A percentile compares a stretch with the other conserved stretches of the same genome.
Conservation (phyloP, 2,888 invertebrate species). For the Zonitis immaculata region DNA sequence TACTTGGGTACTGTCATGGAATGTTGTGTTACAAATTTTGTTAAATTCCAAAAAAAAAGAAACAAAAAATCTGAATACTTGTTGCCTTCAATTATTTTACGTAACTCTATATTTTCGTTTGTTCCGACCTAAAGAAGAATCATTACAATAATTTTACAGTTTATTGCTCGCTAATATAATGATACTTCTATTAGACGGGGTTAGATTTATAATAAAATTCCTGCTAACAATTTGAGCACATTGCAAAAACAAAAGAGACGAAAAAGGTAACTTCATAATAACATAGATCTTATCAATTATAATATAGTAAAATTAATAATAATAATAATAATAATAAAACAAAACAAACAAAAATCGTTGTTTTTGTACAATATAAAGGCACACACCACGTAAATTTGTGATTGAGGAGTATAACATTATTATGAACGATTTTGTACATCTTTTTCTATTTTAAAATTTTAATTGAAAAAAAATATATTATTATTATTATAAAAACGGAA, state of each 20-base stretch:
- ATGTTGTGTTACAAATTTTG: too few relatives aligned
- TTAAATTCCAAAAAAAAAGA: too few relatives aligned
- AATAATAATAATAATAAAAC: conserved; percentile 8
- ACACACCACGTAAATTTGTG: conserved; percentile 37
- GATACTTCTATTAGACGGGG: too few relatives aligned
- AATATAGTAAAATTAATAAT: too few relatives aligned
- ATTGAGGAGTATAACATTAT: conserved; percentile 30
- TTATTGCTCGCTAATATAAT: too few relatives aligned
- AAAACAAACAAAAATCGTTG: conserved; percentile 24
- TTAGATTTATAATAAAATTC: too few relatives aligned
- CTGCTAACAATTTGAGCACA: background rate
- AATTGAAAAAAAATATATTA: too few relatives aligned
- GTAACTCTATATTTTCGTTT: too few relatives aligned
- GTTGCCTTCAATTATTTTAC: too few relatives aligned
- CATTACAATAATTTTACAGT: too few relatives aligned
- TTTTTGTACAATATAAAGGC: conserved; percentile 42
- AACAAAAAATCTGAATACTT: too few relatives aligned
- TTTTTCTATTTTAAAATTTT: background rate
- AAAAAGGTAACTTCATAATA: conserved; percentile 15
- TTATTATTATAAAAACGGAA: conserved; percentile 25
- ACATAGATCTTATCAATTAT: conserved; percentile 10
- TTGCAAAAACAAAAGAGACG: conserved; percentile 3
- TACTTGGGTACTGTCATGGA: background rate
- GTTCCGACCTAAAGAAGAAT: too few relatives aligned
- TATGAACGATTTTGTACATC: conserved; percentile 33